A percentile compares a stretch with the other conserved stretches of the same genome.
Evolutionary conservation across 2,888 invertebrate species (phyloP).

Genomic region (Acrobeloides nanus): DNA sequence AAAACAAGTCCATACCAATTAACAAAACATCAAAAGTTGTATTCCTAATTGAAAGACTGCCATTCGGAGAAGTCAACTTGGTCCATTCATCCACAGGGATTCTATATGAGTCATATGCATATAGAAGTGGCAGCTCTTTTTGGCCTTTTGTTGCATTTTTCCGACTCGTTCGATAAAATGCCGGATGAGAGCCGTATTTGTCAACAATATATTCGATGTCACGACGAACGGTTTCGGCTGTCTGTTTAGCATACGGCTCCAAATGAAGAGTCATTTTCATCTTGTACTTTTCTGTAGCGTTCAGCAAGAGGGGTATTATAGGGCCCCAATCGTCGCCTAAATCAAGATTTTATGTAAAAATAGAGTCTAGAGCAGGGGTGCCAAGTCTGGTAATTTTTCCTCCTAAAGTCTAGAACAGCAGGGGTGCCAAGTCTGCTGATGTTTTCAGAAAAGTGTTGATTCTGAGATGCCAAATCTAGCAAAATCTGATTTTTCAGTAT

Average conservation of each 20-base stretch:
- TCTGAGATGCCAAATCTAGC: no score
- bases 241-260: slow-evolving; percentile 58
- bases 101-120: slow-evolving; percentile 65
- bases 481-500: no score
- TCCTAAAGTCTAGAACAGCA: no score
- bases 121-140: slow-evolving; percentile 60
- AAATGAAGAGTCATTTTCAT: slow-evolving; percentile 55
- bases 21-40: slow-evolving; percentile 62
- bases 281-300: slow-evolving; percentile 49
- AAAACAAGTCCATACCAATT: slow-evolving; percentile 56
- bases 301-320: slow-evolving; percentile 40
- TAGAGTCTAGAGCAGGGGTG: no score
- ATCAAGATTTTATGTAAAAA: no score
- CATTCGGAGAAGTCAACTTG: slow-evolving; percentile 42
- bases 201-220: slow-evolving; percentile 55
- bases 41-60: slow-evolving; percentile 59
- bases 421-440: no score
- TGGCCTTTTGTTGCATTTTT: slow-evolving; percentile 5
- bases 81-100: slow-evolving; percentile 60
- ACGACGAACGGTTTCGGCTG: slow-evolving; percentile 36
- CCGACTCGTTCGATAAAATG: slow-evolving; percentile 58
- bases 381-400: no score
- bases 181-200: slow-evolving; percentile 58
- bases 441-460: no score
- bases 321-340: slow-evolving; percentile 20